Evolutionary conservation across 2,797 vertebrate genomes (phyloP).

Genomic region (Scomberomorus guttatus): DNA sequence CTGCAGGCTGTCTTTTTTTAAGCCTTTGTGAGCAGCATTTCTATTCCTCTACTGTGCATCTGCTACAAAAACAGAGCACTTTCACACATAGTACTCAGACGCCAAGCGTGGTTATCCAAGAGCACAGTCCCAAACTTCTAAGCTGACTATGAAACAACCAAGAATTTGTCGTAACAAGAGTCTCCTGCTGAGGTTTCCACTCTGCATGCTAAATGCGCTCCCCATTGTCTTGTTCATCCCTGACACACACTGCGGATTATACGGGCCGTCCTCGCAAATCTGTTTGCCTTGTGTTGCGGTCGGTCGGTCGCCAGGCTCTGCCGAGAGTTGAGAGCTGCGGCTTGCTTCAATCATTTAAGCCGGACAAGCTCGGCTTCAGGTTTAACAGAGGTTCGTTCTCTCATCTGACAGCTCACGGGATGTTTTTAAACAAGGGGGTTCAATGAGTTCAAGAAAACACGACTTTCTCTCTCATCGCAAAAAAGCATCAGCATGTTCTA

Average conservation of each 20-base stretch:
- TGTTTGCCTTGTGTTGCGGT: slow-evolving; percentile 41
- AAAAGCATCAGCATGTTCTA: not conserved
- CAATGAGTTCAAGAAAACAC: slow-evolving; percentile 40
- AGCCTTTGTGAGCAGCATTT: slow-evolving; percentile 40
- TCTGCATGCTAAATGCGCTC: slow-evolving; percentile 41
- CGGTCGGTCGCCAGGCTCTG: not conserved
- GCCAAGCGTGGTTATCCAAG: slow-evolving; percentile 13
- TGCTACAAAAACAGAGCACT: not conserved
- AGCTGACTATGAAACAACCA: slow-evolving; percentile 45
- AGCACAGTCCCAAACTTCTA: slow-evolving; percentile 33
- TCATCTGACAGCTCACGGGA: slow-evolving; percentile 31
- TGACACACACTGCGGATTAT: slow-evolving; percentile 59
- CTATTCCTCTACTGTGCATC: slow-evolving; percentile 13
- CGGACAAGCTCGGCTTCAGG: slow-evolving; percentile 20
- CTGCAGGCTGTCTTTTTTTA: slow-evolving; percentile 45
- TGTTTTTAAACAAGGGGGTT: slow-evolving; percentile 49
- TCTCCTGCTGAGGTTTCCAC: slow-evolving; percentile 45
- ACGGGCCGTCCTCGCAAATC: slow-evolving; percentile 47
- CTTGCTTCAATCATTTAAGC: slow-evolving; percentile 4
- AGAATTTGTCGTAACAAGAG: slow-evolving; percentile 27
- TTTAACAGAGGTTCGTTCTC: slow-evolving; percentile 34
- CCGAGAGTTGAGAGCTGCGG: slow-evolving; percentile 12
- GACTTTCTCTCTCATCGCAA: not conserved
- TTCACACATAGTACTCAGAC: slow-evolving; percentile 6
- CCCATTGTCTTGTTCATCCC: slow-evolving; percentile 60